Evolutionary conservation across 2,113 vertebrate species (phyloP).

Genomic region (Trematomus loennbergii): DNA sequence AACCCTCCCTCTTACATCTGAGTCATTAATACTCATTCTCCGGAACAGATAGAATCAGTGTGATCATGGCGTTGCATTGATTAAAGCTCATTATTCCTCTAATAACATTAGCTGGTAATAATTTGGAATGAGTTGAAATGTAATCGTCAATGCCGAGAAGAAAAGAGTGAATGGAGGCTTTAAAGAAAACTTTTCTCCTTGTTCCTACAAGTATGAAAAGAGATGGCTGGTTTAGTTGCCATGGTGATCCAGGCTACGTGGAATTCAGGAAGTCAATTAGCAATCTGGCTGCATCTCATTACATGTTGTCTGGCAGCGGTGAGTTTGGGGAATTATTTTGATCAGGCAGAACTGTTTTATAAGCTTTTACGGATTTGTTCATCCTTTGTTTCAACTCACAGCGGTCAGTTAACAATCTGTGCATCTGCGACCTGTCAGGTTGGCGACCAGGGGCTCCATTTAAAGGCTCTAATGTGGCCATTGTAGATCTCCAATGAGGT

Average conservation of each 20-base stretch:
- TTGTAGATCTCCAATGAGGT: constrained; percentile 76
- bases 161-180: constrained; percentile 43
- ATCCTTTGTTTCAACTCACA: constrained; percentile 27
- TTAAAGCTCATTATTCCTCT: constrained; percentile 61
- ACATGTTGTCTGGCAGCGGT: constrained; percentile 58
- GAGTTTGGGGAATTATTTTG: constrained; percentile 64
- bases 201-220: constrained; percentile 36
- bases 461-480: constrained; percentile 61
- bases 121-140: constrained; percentile 44
- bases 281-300: constrained; percentile 83
- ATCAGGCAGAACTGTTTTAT: constrained; percentile 22
- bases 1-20: constrained; percentile 8
- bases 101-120: constrained; percentile 56
- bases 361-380: constrained; percentile 45
- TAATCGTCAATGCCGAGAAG: constrained; percentile 34
- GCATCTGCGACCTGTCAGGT: constrained; percentile 68
- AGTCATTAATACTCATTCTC: constrained; percentile 46
- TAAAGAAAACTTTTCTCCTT: constrained; percentile 32
- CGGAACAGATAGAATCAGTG: constrained; percentile 50
- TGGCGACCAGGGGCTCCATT: constrained; percentile 52
- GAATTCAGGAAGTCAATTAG: constrained; percentile 86
- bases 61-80: constrained; percentile 57
- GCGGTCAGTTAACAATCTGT: constrained; percentile 40
- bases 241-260: constrained; percentile 79
- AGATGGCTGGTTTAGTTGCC: constrained; percentile 74